Conservation (phyloP, 1,140 invertebrate species). For the Steinernema khuongi region DNA sequence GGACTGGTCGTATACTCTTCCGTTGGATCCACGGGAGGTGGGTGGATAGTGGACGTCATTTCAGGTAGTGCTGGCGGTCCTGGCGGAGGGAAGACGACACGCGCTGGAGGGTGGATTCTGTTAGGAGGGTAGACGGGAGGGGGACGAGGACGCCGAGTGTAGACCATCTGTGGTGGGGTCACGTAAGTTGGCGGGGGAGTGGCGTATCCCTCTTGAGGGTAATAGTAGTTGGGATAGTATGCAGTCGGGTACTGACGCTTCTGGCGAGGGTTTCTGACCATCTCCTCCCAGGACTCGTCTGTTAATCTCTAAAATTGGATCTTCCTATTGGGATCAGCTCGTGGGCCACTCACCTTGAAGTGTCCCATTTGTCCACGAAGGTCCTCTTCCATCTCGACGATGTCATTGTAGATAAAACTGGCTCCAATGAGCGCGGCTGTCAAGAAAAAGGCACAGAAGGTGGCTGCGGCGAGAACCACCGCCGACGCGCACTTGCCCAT, state of each 20-base stretch:
- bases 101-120: too few species aligned
- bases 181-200: neutral
- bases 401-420: neutral
- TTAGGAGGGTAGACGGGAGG: too few species aligned
- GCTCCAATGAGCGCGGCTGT: neutral
- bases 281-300: neutral
- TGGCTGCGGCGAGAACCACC: neutral
- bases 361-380: neutral
- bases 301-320: neutral
- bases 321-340: neutral
- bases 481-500: neutral
- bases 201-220: neutral
- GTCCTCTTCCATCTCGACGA: neutral
- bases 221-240: neutral
- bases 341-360: neutral
- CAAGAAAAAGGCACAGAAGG: neutral
- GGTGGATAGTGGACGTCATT: too few species aligned
- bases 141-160: too few species aligned
- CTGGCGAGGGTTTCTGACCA: neutral
- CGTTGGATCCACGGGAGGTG: too few species aligned
- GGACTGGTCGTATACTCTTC: too few species aligned
- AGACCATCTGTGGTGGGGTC: neutral
- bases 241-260: neutral
- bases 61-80: too few species aligned
- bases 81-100: too few species aligned